Conservation (phyloP, 64 coral and sea anemone species). For the Pocillopora damicornis region DNA sequence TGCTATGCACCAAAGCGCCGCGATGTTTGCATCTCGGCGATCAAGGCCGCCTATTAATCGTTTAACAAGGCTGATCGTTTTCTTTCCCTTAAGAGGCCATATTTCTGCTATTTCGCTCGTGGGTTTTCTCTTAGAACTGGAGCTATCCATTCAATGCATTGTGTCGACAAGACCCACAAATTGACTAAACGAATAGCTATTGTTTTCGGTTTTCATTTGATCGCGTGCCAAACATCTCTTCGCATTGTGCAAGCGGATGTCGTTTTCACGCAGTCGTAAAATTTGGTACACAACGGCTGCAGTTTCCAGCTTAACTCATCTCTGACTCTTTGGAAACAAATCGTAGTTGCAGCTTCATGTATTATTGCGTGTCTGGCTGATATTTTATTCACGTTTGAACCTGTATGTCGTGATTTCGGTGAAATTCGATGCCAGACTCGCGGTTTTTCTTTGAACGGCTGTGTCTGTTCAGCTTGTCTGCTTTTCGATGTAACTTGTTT, state of each 20-base stretch:
- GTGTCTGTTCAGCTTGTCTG: not conserved
- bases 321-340: not conserved
- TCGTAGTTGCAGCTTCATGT: not conserved
- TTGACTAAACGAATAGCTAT: not conserved
- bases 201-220: conserved; percentile 12
- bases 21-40: not conserved
- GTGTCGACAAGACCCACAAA: not conserved
- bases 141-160: not conserved
- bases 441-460: not conserved
- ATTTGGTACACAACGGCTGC: not conserved
- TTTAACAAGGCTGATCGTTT: not conserved
- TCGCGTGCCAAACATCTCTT: conserved; percentile 25
- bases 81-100: not conserved
- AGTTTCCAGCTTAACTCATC: not conserved
- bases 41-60: not conserved
- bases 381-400: not conserved
- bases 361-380: not conserved
- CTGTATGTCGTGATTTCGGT: conserved; percentile 12
- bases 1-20: conserved; percentile 3
- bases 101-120: not conserved
- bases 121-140: not conserved
- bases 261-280: not conserved
- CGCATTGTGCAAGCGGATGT: not conserved
- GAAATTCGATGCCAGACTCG: conserved; percentile 25
- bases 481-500: not conserved